Conservation (phyloP, 2,113 vertebrate species). For the Conger conger region DNA sequence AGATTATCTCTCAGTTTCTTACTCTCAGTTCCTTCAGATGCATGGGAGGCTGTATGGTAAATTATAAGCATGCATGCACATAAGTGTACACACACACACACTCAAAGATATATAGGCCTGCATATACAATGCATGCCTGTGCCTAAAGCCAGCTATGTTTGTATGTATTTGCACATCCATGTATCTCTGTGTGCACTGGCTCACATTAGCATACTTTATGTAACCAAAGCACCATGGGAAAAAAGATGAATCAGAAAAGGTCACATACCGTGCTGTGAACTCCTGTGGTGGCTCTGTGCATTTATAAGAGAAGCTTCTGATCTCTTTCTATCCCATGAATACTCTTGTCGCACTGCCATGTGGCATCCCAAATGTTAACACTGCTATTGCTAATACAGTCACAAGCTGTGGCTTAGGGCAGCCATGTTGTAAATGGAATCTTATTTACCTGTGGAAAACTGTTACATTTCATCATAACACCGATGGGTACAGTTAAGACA, state of each 20-base stretch:
- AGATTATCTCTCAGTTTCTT: not conserved
- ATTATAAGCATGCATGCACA: not conserved
- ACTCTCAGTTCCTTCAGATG: not conserved
- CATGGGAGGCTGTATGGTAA: not conserved
- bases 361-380: no score
- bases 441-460: not conserved
- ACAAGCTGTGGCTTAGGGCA: not conserved
- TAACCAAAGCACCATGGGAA: constrained; percentile 8
- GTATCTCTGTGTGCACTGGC: not conserved
- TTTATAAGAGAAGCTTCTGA: not conserved
- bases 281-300: not conserved
- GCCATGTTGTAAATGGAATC: not conserved
- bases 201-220: constrained; percentile 7
- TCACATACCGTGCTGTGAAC: not conserved
- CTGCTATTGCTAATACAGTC: not conserved
- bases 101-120: not conserved
- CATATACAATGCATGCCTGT: not conserved
- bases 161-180: not conserved
- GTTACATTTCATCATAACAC: not conserved
- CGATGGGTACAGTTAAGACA: not conserved
- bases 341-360: not conserved
- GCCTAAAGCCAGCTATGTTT: not conserved
- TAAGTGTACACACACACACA: not conserved
- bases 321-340: not conserved
- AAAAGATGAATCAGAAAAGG: constrained; percentile 7